Evolutionary conservation across 2,797 vertebrate genomes (phyloP), one percentile per base, ranked within the genome.

Genomic region (Gallinago solitaria): DNA sequence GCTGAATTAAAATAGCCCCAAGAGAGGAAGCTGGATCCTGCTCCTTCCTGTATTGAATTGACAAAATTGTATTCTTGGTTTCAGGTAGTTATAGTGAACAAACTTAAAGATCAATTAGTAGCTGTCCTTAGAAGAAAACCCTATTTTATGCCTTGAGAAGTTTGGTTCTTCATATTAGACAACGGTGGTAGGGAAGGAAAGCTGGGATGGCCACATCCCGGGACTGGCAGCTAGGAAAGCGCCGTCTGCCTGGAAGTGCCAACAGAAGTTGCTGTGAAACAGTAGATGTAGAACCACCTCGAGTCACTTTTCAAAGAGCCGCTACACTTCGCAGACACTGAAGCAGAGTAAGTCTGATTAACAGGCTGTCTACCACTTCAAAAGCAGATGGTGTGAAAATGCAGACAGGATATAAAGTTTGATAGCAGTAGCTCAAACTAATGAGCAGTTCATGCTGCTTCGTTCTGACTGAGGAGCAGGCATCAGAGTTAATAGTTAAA

Each of bases 401-500:
- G 76, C 79, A 96, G 95, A 75, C 82, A 91, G 94, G 91, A 59
- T 95, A 37, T 54, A 65, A 91, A 91, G 57, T 87, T 73, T 75
- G 87, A 92, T 93, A 6, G 41, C 87, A 77, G 24, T 60, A 95
- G 71, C 78, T 95, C 89, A 75, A 39, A 89, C 93, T 96, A 95
- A 87, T 89, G 95, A 96, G 78, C 68, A 47, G 87, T 68, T 94
- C 84, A 37, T 88, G 91, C 84, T 1, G 0, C 35, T 85, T 82
- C 19, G 0, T 86, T 74, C 92, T 91, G 87, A 90, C 91, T 95
- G 89, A 93, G 87, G 59, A 64, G 69, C 54, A 89, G 84, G 74
- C 79, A 93, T 63, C 76, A 78, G 64, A 89, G 74, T 89, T 94
- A 94, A 92, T 89, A 83, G 84, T 65, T 76, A 91, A 90, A 94